Conservation (phyloP, 2,797 vertebrate genomes). For the Macropodus opercularis region DNA sequence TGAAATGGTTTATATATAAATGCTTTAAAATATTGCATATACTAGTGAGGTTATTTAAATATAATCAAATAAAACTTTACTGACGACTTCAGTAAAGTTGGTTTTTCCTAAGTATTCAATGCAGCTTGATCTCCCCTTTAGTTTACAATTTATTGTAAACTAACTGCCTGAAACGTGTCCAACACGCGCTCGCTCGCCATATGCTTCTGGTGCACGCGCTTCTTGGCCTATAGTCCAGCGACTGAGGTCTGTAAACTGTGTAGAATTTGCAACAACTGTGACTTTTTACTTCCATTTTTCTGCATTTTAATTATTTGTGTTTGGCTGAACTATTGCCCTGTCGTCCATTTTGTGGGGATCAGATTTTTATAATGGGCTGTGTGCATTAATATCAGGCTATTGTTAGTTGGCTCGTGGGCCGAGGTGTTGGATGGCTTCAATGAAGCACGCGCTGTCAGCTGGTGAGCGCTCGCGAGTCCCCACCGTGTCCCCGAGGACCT, state of each 20-base stretch:
- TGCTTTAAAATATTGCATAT: too few species aligned
- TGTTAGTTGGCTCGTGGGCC: slow-evolving; percentile 84
- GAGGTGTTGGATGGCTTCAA: slow-evolving; percentile 89
- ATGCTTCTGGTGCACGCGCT: slow-evolving; percentile 86
- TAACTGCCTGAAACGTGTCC: slow-evolving; percentile 56
- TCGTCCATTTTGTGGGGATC: slow-evolving; percentile 48
- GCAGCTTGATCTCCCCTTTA: slow-evolving; percentile 8
- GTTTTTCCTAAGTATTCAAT: slow-evolving; percentile 13
- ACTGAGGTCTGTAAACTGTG: slow-evolving; percentile 1
- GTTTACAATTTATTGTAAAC: slow-evolving; percentile 45
- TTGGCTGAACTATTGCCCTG: slow-evolving; percentile 27
- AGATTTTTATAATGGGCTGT: slow-evolving; percentile 70
- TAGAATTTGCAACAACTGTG: neutral
- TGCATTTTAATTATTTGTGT: neutral
- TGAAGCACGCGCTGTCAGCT: slow-evolving; percentile 97
- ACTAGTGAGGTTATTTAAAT: too few species aligned
- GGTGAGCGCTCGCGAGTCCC: slow-evolving; percentile 92
- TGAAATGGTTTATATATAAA: too few species aligned
- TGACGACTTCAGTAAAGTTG: too few species aligned
- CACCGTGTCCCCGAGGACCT: slow-evolving; percentile 90
- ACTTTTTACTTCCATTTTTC: slow-evolving; percentile 3
- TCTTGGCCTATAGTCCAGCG: slow-evolving; percentile 72
- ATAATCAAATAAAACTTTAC: too few species aligned
- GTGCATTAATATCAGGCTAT: slow-evolving; percentile 88
- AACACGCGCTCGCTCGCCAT: slow-evolving; percentile 87